Conservation (phyloP, 2,797 vertebrate genomes). For the Xiphorhynchus erythropygius region DNA sequence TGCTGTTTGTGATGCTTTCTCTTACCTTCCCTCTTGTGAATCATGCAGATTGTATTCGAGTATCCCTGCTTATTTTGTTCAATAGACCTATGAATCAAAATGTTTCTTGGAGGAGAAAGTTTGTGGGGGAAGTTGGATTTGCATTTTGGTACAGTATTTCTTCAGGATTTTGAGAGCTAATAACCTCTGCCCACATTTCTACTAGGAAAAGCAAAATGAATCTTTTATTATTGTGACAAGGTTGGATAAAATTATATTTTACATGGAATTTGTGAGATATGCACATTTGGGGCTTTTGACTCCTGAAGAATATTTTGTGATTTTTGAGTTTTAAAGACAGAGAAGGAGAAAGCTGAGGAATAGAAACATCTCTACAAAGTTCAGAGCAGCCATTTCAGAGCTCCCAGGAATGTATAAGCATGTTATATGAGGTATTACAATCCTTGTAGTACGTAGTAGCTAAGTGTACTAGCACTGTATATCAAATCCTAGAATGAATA, state of each 20-base stretch:
- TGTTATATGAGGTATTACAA: not conserved
- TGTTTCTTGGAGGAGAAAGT: not conserved
- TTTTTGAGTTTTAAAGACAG: not conserved
- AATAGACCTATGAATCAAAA: not conserved
- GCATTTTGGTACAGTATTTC: not conserved
- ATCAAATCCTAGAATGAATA: not conserved
- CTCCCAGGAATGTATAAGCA: not conserved
- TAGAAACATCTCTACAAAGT: not conserved
- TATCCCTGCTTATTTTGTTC: not conserved
- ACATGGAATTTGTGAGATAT: not conserved
- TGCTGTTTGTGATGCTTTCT: not conserved
- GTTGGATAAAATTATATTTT: not conserved
- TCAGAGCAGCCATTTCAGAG: not conserved
- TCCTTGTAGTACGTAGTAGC: not conserved
- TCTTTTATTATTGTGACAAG: not conserved
- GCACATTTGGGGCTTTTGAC: not conserved
- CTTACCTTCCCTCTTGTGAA: not conserved
- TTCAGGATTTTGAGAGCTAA: not conserved
- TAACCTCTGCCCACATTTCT: not conserved
- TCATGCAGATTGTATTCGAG: not conserved
- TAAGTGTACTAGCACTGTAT: not conserved
- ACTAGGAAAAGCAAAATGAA: not conserved
- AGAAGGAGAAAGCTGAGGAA: not conserved
- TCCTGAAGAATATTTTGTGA: not conserved
- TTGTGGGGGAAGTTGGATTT: not conserved